Percentiles rank a stretch among this genome's conserved stretches.
Conservation (phyloP, 2,888 invertebrate species). For the Allacma fusca region DNA sequence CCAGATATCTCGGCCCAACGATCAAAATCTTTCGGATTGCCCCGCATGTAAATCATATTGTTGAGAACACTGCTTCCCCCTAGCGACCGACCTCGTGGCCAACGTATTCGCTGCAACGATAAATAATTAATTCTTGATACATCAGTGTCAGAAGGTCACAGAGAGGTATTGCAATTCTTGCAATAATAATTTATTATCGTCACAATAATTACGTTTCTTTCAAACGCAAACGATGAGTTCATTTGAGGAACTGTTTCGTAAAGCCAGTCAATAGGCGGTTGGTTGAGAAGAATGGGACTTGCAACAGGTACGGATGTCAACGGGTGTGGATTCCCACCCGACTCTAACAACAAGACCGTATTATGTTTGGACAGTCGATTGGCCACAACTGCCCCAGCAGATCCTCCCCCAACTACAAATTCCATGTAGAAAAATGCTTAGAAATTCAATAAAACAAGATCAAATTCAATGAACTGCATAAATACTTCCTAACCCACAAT, state of each 20-base stretch:
- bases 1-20: conserved; percentile 53
- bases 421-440: too few species aligned
- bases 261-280: conserved; percentile 41
- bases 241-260: conserved; percentile 40
- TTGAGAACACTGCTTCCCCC: conserved; percentile 40
- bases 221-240: conserved; percentile 39
- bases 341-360: conserved; percentile 38
- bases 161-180: too few species aligned
- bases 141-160: too few species aligned
- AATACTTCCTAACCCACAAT: conserved; percentile 42
- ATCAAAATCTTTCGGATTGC: conserved; percentile 53
- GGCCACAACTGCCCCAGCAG: conserved; percentile 39
- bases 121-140: too few species aligned
- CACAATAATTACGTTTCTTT: conserved; percentile 23
- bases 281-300: conserved; percentile 29
- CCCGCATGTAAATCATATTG: conserved; percentile 47
- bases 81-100: conserved; percentile 29
- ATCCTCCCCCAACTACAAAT: conserved; percentile 34
- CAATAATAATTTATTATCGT: neutral
- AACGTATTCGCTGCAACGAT: conserved; percentile 17
- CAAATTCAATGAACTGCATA: too few species aligned
- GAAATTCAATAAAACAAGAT: neutral
- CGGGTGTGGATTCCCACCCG: conserved; percentile 42
- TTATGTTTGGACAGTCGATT: conserved; percentile 35
- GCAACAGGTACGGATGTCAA: conserved; percentile 30